A percentile compares a stretch with the other conserved stretches of the same genome.
phyloP scores from a whole-genome alignment of 2,113 vertebrate species.

The Bos taurus region DNA sequence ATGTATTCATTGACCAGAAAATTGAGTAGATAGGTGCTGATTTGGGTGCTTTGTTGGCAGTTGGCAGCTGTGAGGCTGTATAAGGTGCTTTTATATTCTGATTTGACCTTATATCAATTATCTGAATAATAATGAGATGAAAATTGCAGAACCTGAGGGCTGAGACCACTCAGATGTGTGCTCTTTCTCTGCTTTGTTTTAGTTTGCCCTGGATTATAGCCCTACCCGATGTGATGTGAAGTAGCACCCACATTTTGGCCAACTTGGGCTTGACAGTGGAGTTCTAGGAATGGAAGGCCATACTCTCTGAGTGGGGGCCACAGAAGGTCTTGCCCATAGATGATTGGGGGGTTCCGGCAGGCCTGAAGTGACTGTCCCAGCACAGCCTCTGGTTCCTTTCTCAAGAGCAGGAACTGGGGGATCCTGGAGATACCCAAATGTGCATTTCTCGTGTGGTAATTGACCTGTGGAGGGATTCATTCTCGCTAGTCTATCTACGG shows the following conservation, averaged over 20 bases:
- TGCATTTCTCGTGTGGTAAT: not conserved
- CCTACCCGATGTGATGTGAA: too few species aligned
- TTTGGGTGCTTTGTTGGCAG: too few species aligned
- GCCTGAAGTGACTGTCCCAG: not conserved
- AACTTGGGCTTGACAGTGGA: not conserved
- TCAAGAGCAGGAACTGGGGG: not conserved
- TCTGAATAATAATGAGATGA: not conserved
- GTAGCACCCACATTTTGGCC: not conserved
- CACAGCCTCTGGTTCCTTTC: not conserved
- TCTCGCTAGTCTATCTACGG: not conserved
- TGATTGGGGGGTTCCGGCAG: rapidly evolving
- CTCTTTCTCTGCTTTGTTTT: not conserved
- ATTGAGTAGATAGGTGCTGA: too few species aligned
- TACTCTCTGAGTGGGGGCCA: not conserved
- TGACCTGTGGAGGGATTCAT: not conserved
- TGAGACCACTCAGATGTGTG: not conserved
- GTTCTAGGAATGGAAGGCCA: not conserved
- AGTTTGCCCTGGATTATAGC: not conserved
- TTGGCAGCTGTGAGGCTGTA: not conserved
- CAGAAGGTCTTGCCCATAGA: not conserved
- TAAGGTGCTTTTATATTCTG: not conserved
- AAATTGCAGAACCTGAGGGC: not conserved
- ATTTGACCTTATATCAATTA: not conserved
- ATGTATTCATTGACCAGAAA: not conserved
- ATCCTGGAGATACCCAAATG: not conserved